Percentiles rank a stretch among this genome's conserved stretches.
Conservation (phyloP, 2,888 invertebrate genomes). For the Ennomos erosarius region DNA sequence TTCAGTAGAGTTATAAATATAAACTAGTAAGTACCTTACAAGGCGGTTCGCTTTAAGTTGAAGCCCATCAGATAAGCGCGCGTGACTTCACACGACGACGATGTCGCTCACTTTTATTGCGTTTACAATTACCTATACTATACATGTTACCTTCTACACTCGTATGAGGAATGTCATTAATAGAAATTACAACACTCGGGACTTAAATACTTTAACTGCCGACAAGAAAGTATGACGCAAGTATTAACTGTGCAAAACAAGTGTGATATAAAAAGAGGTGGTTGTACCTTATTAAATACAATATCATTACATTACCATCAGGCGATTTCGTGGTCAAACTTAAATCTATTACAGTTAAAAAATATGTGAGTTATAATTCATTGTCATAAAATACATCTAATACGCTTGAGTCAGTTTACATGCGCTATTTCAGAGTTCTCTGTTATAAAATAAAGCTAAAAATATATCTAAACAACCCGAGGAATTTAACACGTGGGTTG, state of each 20-base stretch:
- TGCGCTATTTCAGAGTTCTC: slow-evolving; percentile 29
- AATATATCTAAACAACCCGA: slow-evolving; percentile 34
- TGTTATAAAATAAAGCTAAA: slow-evolving; percentile 25
- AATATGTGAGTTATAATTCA: too few relatives aligned
- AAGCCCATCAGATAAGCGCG: slow-evolving; percentile 60
- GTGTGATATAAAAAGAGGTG: too few relatives aligned
- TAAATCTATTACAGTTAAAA: not conserved
- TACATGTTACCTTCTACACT: slow-evolving; percentile 17
- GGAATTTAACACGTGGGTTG: slow-evolving; percentile 42
- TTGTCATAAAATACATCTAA: slow-evolving; percentile 7
- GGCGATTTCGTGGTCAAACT: not conserved
- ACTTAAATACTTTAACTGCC: not conserved
- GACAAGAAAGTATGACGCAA: not conserved
- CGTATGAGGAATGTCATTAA: slow-evolving; percentile 20
- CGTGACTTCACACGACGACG: slow-evolving; percentile 57
- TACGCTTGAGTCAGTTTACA: slow-evolving; percentile 8
- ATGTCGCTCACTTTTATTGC: slow-evolving; percentile 36
- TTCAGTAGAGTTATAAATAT: slow-evolving; percentile 15
- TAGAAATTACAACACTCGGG: not conserved
- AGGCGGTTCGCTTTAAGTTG: slow-evolving; percentile 40
- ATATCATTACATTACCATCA: too few relatives aligned
- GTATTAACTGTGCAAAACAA: not conserved
- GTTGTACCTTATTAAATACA: too few relatives aligned
- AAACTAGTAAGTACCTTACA: slow-evolving; percentile 29
- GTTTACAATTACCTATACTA: slow-evolving; percentile 23